phyloP scores from a whole-genome alignment of 1,140 invertebrate genomes.

The Eriosoma lanigerum region DNA sequence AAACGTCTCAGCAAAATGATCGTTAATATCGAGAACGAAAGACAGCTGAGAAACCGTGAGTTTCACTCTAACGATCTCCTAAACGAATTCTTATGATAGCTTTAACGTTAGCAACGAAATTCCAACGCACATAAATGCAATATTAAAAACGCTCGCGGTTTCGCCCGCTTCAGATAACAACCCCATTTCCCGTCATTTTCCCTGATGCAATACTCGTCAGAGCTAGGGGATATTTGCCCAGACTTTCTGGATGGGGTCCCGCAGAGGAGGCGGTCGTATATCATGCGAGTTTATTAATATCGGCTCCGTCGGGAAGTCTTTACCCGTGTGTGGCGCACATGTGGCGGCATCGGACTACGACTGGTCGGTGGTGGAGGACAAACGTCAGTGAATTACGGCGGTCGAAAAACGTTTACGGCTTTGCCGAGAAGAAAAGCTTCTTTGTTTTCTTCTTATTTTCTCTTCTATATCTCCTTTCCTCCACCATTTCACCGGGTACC shows the following conservation, averaged over 20 bases:
- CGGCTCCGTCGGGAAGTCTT: constrained; percentile 25
- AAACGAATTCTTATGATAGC: constrained; percentile 30
- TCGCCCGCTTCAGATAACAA: background rate
- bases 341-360: background rate
- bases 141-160: constrained; percentile 45
- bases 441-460: constrained; percentile 10
- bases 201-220: background rate
- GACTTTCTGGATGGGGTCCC: background rate
- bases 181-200: background rate
- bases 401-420: constrained; percentile 51
- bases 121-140: constrained; percentile 13
- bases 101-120: background rate
- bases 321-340: constrained; percentile 11
- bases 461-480: background rate
- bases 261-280: constrained; percentile 42
- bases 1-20: background rate
- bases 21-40: background rate
- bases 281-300: constrained; percentile 51
- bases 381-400: constrained; percentile 51
- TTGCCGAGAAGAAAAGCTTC: constrained; percentile 30
- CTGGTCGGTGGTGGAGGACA: background rate
- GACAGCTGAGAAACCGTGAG: background rate
- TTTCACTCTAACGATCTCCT: background rate
- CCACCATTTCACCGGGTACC: background rate
- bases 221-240: constrained; percentile 24